A percentile compares a stretch with the other conserved stretches of the same genome.
phyloP scores from a whole-genome alignment of 1,140 invertebrate genomes.

The Drosophila sechellia region DNA sequence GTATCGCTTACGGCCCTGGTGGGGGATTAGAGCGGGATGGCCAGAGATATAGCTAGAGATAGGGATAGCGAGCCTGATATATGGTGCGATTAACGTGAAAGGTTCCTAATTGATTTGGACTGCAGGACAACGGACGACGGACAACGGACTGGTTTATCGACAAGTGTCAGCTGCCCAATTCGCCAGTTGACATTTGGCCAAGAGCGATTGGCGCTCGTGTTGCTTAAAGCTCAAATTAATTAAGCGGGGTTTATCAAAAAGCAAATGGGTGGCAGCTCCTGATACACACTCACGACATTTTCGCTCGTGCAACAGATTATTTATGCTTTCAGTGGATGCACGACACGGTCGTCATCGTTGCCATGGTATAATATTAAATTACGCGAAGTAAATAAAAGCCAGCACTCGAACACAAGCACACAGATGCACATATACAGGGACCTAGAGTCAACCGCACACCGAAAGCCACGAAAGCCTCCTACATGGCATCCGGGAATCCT shows the following conservation, averaged over 20 bases:
- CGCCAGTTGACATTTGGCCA: conserved; percentile 48
- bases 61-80: conserved; percentile 50
- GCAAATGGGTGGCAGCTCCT: conserved; percentile 28
- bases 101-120: conserved; percentile 70
- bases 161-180: conserved; percentile 51
- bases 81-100: conserved; percentile 79
- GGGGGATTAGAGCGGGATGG: conserved; percentile 12
- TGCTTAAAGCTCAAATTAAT: conserved; percentile 73
- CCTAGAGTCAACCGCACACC: conserved; percentile 30
- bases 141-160: conserved; percentile 39
- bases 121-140: conserved; percentile 2
- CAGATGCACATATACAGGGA: not conserved
- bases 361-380: conserved; percentile 68
- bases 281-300: conserved; percentile 25
- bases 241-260: conserved; percentile 64
- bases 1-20: conserved; percentile 47
- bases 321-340: conserved; percentile 68
- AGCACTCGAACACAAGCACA: not conserved
- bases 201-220: conserved; percentile 67
- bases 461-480: not conserved
- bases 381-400: conserved; percentile 66
- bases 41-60: not conserved
- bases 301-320: conserved; percentile 66
- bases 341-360: conserved; percentile 35
- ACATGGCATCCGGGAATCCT: not conserved